phyloP scores from a whole-genome alignment of 2,888 invertebrate genomes.

The Eupithecia exiguata region DNA sequence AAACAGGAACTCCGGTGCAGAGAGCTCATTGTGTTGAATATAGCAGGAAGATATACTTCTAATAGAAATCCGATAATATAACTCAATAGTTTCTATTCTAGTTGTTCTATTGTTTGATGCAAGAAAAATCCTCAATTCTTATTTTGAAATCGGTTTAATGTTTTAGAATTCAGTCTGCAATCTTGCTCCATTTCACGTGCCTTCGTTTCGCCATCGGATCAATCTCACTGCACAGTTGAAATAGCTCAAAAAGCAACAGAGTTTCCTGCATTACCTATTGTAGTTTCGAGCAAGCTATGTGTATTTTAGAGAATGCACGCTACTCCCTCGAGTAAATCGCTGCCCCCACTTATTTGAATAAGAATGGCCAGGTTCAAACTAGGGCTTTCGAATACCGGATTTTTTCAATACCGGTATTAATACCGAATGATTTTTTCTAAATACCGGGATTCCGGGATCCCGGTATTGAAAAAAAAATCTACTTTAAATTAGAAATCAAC shows the following conservation, averaged over 20 bases:
- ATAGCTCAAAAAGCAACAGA: conserved; percentile 16
- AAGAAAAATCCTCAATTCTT: not conserved
- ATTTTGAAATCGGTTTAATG: conserved; percentile 10
- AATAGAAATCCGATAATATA: not conserved
- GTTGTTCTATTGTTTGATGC: not conserved
- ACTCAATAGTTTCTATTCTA: not conserved
- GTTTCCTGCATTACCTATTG: conserved; percentile 28
- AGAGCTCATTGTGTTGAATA: conserved; percentile 29
- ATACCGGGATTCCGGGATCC: too few relatives aligned
- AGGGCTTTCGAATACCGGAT: too few relatives aligned
- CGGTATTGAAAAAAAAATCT: too few relatives aligned
- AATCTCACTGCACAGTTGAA: conserved; percentile 2
- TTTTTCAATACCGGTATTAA: too few relatives aligned
- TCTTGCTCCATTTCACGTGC: conserved; percentile 37
- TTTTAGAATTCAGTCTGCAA: conserved; percentile 25
- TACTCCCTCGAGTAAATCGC: conserved; percentile 67
- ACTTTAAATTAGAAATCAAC: too few relatives aligned
- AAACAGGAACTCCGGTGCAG: conserved; percentile 54
- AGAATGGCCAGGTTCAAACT: conserved; percentile 73
- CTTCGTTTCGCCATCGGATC: conserved; percentile 12
- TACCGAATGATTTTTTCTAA: too few relatives aligned
- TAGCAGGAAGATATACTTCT: not conserved
- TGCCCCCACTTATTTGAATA: conserved; percentile 78
- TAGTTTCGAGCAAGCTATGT: conserved; percentile 33
- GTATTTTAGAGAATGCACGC: conserved; percentile 48